Conservation (phyloP, 2,797 vertebrate species). For the Syndactyla subalaris region DNA sequence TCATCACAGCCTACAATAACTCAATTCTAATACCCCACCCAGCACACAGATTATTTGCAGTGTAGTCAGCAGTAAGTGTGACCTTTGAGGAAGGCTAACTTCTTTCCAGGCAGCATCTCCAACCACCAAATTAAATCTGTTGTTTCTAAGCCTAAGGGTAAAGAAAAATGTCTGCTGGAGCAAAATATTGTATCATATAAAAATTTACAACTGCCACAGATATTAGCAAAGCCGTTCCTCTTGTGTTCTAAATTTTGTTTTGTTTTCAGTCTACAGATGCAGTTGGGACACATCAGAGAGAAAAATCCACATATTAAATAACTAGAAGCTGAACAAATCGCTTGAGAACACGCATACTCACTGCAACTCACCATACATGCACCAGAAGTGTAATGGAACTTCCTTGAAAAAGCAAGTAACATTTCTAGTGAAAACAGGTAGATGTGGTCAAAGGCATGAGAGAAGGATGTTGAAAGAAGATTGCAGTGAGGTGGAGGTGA, state of each 20-base stretch:
- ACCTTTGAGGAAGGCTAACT: not conserved
- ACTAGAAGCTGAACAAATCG: not conserved
- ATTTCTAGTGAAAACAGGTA: not conserved
- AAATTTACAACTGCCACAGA: not conserved
- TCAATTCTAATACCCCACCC: not conserved
- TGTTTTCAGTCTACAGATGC: not conserved
- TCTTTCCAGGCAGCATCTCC: not conserved
- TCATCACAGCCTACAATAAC: not conserved
- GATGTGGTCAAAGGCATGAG: not conserved
- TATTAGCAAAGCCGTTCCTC: not conserved
- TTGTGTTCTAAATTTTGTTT: not conserved
- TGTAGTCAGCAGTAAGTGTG: not conserved
- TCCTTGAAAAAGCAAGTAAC: not conserved
- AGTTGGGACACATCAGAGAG: not conserved
- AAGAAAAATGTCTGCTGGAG: not conserved
- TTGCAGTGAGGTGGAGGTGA: fast-evolving
- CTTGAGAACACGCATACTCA: not conserved
- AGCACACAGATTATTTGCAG: not conserved
- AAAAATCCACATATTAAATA: not conserved
- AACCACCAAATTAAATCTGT: not conserved
- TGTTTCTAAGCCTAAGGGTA: not conserved
- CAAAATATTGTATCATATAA: conserved; percentile 39
- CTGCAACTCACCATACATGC: not conserved
- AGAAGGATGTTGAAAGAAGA: not conserved
- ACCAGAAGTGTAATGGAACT: not conserved